Conservation (phyloP, 2,797 vertebrate species). For the Macropodus opercularis region DNA sequence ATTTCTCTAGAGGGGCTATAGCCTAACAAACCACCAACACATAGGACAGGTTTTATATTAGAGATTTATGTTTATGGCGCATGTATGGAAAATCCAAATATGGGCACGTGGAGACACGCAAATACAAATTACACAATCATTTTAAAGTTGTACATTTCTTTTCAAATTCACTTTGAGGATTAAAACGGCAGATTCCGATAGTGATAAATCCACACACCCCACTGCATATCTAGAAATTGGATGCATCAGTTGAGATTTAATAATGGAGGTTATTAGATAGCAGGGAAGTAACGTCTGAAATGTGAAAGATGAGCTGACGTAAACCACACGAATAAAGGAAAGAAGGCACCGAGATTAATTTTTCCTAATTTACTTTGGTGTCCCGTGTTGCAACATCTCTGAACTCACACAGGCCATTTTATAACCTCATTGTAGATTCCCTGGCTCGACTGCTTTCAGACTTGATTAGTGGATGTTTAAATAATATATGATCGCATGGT, state of each 20-base stretch:
- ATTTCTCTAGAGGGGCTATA: constrained; percentile 5
- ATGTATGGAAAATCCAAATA: neutral
- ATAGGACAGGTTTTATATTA: neutral
- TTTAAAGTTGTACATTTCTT: neutral
- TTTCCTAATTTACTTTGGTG: neutral
- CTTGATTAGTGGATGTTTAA: too few species aligned
- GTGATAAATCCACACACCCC: too few species aligned
- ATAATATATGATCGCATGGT: too few species aligned
- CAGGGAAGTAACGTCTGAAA: neutral
- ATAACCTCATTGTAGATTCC: neutral
- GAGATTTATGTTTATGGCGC: constrained; percentile 17
- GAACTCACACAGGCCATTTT: neutral
- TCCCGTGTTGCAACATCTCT: neutral
- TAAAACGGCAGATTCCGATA: neutral
- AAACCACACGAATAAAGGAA: neutral
- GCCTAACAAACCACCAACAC: constrained; percentile 15
- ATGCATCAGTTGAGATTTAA: neutral
- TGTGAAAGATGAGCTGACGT: neutral
- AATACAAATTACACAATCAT: neutral
- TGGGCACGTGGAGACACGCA: neutral
- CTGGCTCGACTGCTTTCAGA: neutral
- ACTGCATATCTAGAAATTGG: neutral
- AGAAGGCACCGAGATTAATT: too few species aligned
- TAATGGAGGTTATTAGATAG: neutral
- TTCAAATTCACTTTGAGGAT: neutral